Base-by-base conservation (phyloP, 2,797 vertebrate genomes). In the Sitta carolinensis region DNA sequence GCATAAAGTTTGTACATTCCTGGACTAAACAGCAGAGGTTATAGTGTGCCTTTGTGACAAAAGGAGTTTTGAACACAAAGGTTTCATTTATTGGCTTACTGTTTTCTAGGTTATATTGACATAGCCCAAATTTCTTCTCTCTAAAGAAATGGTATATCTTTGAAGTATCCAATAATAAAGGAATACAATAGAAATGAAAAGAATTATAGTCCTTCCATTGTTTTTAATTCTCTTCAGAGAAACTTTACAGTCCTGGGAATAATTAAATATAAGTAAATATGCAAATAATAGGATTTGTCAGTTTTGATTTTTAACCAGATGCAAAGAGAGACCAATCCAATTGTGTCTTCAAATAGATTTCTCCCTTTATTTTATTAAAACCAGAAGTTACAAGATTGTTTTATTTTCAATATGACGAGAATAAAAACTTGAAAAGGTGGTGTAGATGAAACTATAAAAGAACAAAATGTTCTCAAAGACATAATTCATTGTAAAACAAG, bases 231-330 rank as follows among this genome's bases (percentile, higher is more conserved):
- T 89, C 78, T 85, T 59, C 54, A 85, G 72, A 92, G 43, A 82
- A 95, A 61, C 61, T 80, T 93, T 72, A 32, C 9, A 36, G 45
- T 87, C 32, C 73, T 95, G 75, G 57, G 27, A 91, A 81, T 87
- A 89, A 93, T 91, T 72, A 87, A 85, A 75, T 95, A 76, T 69
- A 88, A 92, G 89, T 80, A 91, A 94, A 85, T 94, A 87, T 78
- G 68, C 40, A 94, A 93, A 93, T 88, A 79, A 55, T 62, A 47
- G 29, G 18, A 40, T 81, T 92, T 84, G 79, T 91, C 32, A 52
- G 23, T 92, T 94, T 86, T 89, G 55, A 73, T 78, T 88, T 93
- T 85, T 89, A 92, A 83, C 32, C 40, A 92, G 55, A 86, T 87
- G 26, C 50, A 74, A 88, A 86, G 57, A 85, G 70, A 91, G 52